These are phyloP conservation scores for Chroicocephalus ridibundus DNA, from an alignment of 2,113 vertebrate species.

Conservation along the genomic window DNA sequence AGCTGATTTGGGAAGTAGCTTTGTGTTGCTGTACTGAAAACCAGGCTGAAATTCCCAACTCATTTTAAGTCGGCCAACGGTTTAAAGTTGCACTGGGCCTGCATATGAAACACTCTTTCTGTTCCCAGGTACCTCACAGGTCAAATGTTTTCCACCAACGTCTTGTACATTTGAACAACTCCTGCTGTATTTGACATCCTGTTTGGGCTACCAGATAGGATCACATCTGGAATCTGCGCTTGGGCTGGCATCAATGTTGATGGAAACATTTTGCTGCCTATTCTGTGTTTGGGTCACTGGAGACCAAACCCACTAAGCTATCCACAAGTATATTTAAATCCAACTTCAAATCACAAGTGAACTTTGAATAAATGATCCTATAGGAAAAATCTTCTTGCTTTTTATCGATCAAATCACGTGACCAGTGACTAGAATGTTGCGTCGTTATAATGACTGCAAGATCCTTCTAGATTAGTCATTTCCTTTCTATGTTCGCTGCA, in stretches of 20 bases:
- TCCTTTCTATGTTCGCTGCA: neutral
- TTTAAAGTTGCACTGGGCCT: neutral
- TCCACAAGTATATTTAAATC: neutral
- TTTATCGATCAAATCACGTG: neutral
- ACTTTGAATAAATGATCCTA: neutral
- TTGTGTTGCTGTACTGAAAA: neutral
- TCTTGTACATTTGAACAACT: neutral
- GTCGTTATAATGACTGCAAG: neutral
- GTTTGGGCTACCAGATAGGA: neutral
- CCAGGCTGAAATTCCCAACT: neutral
- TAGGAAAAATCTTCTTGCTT: neutral
- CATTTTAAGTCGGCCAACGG: neutral
- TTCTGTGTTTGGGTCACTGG: neutral
- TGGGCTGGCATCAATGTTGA: neutral
- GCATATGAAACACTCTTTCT: neutral
- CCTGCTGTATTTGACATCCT: neutral
- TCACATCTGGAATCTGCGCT: neutral
- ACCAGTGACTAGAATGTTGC: neutral
- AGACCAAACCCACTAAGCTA: neutral
- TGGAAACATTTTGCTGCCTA: neutral
- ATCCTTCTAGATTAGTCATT: neutral
- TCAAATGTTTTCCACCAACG: rapidly evolving
- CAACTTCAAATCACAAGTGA: neutral
- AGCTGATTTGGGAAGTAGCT: neutral
- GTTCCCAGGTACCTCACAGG: neutral